A percentile compares a stretch with the other conserved stretches of the same genome.
Conservation (phyloP, 2,113 vertebrate species). For the Columba livia region DNA sequence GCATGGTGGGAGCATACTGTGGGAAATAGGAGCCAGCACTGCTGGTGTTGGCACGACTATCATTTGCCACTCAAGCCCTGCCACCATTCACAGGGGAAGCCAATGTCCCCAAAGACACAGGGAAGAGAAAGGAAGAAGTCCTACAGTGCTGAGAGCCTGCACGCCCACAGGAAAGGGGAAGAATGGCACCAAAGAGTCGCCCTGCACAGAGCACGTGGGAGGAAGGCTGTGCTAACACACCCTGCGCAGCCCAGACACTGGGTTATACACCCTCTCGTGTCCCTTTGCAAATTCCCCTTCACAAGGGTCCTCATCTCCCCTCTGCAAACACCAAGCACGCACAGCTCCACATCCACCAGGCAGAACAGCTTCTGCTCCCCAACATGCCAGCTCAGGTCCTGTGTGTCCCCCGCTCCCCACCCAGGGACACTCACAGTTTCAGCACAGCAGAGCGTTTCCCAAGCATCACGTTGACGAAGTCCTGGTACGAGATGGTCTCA, state of each 20-base stretch:
- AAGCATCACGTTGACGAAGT: conserved; percentile 97
- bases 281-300: background rate
- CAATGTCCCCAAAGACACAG: background rate
- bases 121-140: background rate
- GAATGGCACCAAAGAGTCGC: background rate
- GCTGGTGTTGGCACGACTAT: background rate
- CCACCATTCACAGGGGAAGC: background rate
- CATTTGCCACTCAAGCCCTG: background rate
- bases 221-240: background rate
- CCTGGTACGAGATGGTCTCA: conserved; percentile 92
- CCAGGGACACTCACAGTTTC: conserved; percentile 87
- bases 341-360: background rate
- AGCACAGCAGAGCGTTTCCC: conserved; percentile 94
- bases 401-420: background rate
- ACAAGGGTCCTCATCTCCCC: background rate
- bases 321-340: background rate
- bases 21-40: background rate
- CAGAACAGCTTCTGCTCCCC: background rate
- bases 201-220: background rate
- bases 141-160: background rate
- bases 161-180: background rate
- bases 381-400: background rate
- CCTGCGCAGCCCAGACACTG: background rate
- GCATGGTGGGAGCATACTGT: background rate
- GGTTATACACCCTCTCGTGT: background rate